A percentile compares a stretch with the other conserved stretches of the same genome.
phyloP scores from a whole-genome alignment of 2,888 invertebrate species.

The Opisthograptis luteolata region DNA sequence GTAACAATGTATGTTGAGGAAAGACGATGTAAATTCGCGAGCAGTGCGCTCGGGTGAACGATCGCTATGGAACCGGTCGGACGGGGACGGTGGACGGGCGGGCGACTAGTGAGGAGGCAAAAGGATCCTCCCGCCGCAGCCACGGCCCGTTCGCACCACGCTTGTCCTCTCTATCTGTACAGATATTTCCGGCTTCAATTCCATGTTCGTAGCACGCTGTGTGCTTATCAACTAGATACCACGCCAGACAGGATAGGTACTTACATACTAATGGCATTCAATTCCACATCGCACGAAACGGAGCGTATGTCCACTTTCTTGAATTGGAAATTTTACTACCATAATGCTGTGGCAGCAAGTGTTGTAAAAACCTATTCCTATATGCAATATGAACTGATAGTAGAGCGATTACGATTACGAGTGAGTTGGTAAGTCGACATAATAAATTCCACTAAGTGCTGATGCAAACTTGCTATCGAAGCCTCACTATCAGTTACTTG shows the following conservation, averaged over 20 bases:
- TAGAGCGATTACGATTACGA: constrained; percentile 36
- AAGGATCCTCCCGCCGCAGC: constrained; percentile 62
- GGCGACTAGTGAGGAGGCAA: constrained; percentile 43
- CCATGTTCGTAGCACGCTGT: constrained; percentile 27
- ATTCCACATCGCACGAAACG: constrained; percentile 15
- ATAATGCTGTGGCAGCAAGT: background rate
- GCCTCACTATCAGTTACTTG: constrained; percentile 33
- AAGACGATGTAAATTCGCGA: constrained; percentile 64
- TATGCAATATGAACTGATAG: constrained; percentile 30
- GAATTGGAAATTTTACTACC: too few species aligned
- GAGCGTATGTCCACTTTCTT: too few species aligned
- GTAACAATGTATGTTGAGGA: constrained; percentile 48
- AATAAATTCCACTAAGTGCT: constrained; percentile 35
- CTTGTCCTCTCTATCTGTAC: constrained; percentile 48
- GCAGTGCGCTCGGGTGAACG: constrained; percentile 70
- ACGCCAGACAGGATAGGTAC: constrained; percentile 21
- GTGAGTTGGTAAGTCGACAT: constrained; percentile 24
- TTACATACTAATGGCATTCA: constrained; percentile 14
- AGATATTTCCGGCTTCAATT: constrained; percentile 62
- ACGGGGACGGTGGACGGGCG: constrained; percentile 38
- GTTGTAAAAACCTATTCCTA: background rate
- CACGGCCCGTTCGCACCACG: constrained; percentile 19
- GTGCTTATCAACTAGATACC: constrained; percentile 28
- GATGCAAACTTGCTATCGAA: constrained; percentile 34
- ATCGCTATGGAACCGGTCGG: constrained; percentile 73